Percentiles rank a stretch among this genome's conserved stretches.
phyloP scores from a whole-genome alignment of 2,888 invertebrate genomes.

The Patella depressa region DNA sequence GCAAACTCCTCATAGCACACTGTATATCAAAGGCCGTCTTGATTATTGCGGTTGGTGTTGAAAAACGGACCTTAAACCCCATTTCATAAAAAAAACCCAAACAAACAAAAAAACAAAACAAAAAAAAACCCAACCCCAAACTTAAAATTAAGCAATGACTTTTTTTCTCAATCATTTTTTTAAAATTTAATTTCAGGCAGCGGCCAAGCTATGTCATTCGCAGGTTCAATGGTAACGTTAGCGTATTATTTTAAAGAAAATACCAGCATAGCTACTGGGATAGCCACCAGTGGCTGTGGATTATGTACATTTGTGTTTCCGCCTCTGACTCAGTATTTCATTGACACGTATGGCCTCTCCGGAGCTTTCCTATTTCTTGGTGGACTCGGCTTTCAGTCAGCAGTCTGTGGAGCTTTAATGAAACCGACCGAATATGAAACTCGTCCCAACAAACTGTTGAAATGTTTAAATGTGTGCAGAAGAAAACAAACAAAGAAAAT shows the following conservation, averaged over 20 bases:
- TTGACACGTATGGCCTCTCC: conserved; percentile 13
- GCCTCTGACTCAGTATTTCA: conserved; percentile 14
- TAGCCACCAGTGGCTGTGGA: conserved; percentile 13
- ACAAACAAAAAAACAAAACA: too few species aligned
- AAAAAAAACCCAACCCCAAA: too few species aligned
- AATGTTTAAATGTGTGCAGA: not conserved
- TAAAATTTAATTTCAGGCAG: not conserved
- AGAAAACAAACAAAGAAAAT: not conserved
- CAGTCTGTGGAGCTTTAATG: conserved; percentile 19
- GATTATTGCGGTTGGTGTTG: too few species aligned
- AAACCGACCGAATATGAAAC: conserved; percentile 19
- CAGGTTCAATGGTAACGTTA: not conserved
- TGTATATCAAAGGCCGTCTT: too few species aligned
- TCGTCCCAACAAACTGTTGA: not conserved
- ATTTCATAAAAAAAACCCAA: too few species aligned
- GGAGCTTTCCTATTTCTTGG: conserved; percentile 17
- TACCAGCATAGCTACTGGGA: conserved; percentile 14
- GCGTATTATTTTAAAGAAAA: conserved; percentile 15
- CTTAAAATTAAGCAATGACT: too few species aligned
- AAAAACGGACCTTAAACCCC: too few species aligned
- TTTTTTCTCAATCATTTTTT: too few species aligned
- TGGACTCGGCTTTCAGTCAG: conserved; percentile 17
- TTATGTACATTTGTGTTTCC: conserved; percentile 13
- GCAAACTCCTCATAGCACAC: too few species aligned
- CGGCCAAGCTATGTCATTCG: conserved; percentile 1